Conservation (phyloP, 2,888 invertebrate species). For the Oscheius myriophilus region DNA sequence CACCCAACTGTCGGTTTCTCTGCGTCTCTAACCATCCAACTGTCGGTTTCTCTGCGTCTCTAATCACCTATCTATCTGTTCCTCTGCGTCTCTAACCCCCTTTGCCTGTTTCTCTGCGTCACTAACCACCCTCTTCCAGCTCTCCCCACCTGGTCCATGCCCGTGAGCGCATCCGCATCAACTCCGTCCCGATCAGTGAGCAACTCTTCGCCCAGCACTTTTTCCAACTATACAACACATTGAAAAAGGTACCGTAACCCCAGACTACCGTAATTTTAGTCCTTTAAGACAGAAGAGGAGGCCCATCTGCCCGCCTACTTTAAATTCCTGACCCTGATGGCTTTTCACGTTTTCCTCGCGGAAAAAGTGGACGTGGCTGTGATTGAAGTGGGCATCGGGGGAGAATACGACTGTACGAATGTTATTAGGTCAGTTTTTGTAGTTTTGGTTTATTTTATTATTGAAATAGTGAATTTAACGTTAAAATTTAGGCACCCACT, state of each 20-base stretch:
- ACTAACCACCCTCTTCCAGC: constrained; percentile 73
- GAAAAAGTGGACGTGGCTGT: constrained; percentile 88
- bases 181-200: constrained; percentile 83
- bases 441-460: constrained; percentile 9
- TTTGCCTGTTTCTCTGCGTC: no score
- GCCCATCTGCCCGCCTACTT: constrained; percentile 80
- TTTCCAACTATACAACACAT: constrained; percentile 79
- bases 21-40: no score
- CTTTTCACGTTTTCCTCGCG: constrained; percentile 84
- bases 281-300: constrained; percentile 34
- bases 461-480: not conserved
- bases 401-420: constrained; percentile 92
- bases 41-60: no score
- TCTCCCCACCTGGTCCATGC: constrained; percentile 94
- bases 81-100: no score
- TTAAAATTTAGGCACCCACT: constrained; percentile 79
- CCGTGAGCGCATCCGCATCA: constrained; percentile 88
- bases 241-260: constrained; percentile 73
- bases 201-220: constrained; percentile 83
- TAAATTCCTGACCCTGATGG: constrained; percentile 89
- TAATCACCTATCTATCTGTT: no score
- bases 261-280: not conserved
- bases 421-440: constrained; percentile 75
- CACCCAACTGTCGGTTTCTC: not conserved
- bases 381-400: constrained; percentile 96